Evolutionary conservation across 30 jellyfish, hydroid and myxozoan genomes (phyloP).

Genomic region (Aurelia coerulea): DNA sequence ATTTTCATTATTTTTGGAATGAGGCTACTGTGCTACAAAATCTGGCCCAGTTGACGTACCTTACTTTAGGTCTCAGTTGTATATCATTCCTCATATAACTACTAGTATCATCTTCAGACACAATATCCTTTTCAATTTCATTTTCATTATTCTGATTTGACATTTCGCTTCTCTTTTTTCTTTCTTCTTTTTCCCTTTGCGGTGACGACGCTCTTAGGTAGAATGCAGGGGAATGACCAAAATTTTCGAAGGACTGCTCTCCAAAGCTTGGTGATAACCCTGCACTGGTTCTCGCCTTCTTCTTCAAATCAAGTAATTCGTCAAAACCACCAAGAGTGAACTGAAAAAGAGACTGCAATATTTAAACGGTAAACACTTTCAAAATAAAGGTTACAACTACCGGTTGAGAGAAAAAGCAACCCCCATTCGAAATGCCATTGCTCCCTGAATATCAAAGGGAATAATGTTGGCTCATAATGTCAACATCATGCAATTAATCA

Average conservation of each 20-base stretch:
- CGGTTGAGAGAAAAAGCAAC: too few species aligned
- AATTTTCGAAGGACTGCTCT: slow-evolving; percentile 55
- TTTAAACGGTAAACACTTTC: background rate
- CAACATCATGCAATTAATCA: too few species aligned
- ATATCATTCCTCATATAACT: slow-evolving; percentile 65
- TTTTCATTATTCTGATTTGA: slow-evolving; percentile 58
- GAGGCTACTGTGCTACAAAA: too few species aligned
- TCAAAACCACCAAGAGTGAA: slow-evolving; percentile 97
- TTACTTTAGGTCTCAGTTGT: slow-evolving; percentile 93
- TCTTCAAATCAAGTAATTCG: slow-evolving; percentile 69
- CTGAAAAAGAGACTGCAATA: slow-evolving; percentile 34
- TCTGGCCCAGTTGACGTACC: slow-evolving; percentile 42
- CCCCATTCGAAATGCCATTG: too few species aligned
- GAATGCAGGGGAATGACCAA: slow-evolving; percentile 75
- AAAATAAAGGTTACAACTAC: too few species aligned
- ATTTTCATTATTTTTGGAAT: too few species aligned
- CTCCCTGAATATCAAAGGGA: too few species aligned
- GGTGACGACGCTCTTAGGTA: slow-evolving; percentile 97
- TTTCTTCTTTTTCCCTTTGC: slow-evolving; percentile 55
- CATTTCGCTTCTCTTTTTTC: slow-evolving; percentile 60
- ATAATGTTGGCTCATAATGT: too few species aligned
- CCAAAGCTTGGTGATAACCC: slow-evolving; percentile 94
- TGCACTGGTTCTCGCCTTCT: slow-evolving; percentile 77
- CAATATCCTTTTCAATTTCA: slow-evolving; percentile 57
- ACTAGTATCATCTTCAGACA: slow-evolving; percentile 81